These are phyloP conservation scores for Gnatocerus cornutus DNA, from an alignment of 2,888 invertebrate species.

Conservation along the genomic window DNA sequence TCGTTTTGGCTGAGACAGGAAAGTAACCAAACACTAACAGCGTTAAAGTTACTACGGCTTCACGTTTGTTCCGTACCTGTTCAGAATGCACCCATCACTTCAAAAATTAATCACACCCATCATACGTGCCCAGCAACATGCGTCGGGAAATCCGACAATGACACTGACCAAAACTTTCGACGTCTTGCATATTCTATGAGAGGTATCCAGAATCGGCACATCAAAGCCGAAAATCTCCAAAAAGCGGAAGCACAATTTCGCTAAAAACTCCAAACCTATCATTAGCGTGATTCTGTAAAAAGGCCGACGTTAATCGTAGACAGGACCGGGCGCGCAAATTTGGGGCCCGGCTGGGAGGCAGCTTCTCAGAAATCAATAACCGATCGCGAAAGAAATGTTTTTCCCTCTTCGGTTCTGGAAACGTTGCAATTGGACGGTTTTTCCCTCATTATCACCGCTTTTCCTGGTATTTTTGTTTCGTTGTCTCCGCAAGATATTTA, in stretches of 20 bases:
- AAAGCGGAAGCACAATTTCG: too few relatives aligned
- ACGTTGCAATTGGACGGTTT: constrained; percentile 24
- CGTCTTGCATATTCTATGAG: constrained; percentile 2
- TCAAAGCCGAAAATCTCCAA: too few relatives aligned
- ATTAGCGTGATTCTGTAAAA: too few relatives aligned
- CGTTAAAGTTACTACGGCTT: constrained; percentile 25
- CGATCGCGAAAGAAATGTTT: too few relatives aligned
- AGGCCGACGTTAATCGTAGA: too few relatives aligned
- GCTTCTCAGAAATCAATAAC: too few relatives aligned
- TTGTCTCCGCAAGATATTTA: constrained; percentile 29
- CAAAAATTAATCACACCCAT: constrained; percentile 32
- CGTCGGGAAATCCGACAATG: constrained; percentile 22
- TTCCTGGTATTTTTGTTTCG: constrained; percentile 34
- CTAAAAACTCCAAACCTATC: too few relatives aligned
- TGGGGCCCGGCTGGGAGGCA: too few relatives aligned
- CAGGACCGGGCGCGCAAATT: too few relatives aligned
- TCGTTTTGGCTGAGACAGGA: constrained; percentile 36
- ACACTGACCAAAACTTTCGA: constrained; percentile 11
- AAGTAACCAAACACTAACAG: constrained; percentile 40
- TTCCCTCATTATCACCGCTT: constrained; percentile 32
- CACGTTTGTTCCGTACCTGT: constrained; percentile 27
- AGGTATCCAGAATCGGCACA: background rate
- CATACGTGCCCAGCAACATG: constrained; percentile 13
- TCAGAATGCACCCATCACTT: constrained; percentile 2
- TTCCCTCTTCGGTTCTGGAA: constrained; percentile 2